Conservation (phyloP, 2,888 invertebrate genomes). For the Cryptocephalus primarius region DNA sequence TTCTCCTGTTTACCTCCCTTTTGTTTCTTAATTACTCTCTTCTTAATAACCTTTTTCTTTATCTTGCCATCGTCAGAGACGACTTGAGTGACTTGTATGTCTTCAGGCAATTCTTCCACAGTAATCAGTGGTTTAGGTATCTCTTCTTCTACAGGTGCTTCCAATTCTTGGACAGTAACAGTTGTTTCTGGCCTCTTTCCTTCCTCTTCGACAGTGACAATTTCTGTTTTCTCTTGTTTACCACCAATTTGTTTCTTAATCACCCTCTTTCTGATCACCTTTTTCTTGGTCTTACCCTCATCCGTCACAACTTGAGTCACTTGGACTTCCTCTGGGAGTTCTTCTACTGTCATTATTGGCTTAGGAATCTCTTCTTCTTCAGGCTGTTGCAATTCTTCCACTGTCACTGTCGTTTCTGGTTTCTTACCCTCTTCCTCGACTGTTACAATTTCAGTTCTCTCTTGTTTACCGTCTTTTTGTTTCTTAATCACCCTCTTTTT, state of each 20-base stretch:
- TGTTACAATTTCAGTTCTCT: conserved; percentile 25
- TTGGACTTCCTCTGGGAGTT: conserved; percentile 19
- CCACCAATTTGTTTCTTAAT: conserved; percentile 29
- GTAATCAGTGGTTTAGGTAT: too few species aligned
- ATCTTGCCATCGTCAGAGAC: conserved; percentile 23
- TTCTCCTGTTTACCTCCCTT: conserved; percentile 27
- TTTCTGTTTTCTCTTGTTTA: conserved; percentile 27
- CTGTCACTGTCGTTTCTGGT: conserved; percentile 22
- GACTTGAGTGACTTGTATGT: conserved; percentile 24
- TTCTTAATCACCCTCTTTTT: conserved; percentile 37
- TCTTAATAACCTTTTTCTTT: conserved; percentile 21
- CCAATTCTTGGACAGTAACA: conserved; percentile 19
- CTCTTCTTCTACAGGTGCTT: conserved; percentile 29
- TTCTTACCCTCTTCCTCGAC: conserved; percentile 28
- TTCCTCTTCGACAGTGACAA: conserved; percentile 23
- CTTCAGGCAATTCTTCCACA: conserved; percentile 18
- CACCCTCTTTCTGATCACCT: conserved; percentile 22
- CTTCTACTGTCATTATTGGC: conserved; percentile 15
- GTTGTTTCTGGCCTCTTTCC: conserved; percentile 20
- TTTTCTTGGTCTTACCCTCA: conserved; percentile 23
- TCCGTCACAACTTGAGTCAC: conserved; percentile 21
- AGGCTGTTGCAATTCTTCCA: conserved; percentile 16
- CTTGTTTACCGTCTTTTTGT: conserved; percentile 28
- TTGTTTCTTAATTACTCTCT: conserved; percentile 25
- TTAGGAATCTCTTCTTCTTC: background rate